These are phyloP conservation scores for Drosophila sturtevanti DNA, from an alignment of 1,140 invertebrate species.

Conservation along the genomic window DNA sequence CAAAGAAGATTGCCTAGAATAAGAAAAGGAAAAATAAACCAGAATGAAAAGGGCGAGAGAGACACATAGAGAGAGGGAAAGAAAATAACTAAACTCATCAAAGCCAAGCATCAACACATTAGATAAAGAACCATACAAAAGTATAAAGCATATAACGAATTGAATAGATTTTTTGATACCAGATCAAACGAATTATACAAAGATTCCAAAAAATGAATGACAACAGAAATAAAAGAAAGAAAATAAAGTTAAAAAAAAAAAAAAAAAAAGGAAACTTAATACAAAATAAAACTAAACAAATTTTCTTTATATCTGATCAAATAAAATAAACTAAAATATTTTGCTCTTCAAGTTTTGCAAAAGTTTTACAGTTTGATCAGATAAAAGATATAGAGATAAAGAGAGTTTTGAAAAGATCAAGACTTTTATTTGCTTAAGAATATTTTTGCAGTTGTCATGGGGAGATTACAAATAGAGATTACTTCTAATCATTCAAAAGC, in stretches of 20 bases:
- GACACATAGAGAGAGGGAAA: too few relatives aligned
- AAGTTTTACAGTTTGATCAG: too few relatives aligned
- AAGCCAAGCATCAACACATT: constrained; percentile 6
- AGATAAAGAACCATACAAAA: neutral
- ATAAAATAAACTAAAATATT: too few relatives aligned
- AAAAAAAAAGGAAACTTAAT: neutral
- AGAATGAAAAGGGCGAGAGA: too few relatives aligned
- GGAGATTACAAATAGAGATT: too few relatives aligned
- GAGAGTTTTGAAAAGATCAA: too few relatives aligned
- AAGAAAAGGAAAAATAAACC: neutral
- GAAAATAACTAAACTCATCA: constrained; percentile 8
- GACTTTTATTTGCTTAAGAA: too few relatives aligned
- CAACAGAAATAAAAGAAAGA: neutral
- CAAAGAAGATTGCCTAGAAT: constrained; percentile 7
- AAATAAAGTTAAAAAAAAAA: neutral
- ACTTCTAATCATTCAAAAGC: too few relatives aligned
- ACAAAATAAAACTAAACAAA: neutral
- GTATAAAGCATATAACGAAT: neutral
- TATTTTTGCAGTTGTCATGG: too few relatives aligned
- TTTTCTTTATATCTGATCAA: neutral
- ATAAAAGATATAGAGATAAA: too few relatives aligned
- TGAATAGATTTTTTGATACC: constrained; percentile 3
- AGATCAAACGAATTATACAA: constrained; percentile 4
- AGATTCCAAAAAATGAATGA: neutral
- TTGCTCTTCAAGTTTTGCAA: too few relatives aligned